These are phyloP conservation scores for Hemaris fuciformis DNA, from an alignment of 2,888 invertebrate genomes.

Conservation along the genomic window DNA sequence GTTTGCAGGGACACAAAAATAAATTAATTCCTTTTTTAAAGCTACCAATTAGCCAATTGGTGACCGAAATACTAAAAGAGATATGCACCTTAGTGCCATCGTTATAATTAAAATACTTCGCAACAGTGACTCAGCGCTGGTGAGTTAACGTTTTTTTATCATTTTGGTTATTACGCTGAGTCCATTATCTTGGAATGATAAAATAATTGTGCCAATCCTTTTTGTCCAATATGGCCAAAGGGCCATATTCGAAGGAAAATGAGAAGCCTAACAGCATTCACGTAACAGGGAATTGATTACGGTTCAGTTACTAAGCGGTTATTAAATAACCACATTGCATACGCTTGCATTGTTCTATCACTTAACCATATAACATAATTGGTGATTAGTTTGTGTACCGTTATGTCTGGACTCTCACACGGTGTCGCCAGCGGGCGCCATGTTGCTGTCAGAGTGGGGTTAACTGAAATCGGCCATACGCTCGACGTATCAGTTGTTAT, in stretches of 20 bases:
- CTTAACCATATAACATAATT: background rate
- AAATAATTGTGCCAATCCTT: too few species aligned
- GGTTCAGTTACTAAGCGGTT: background rate
- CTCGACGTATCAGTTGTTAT: conserved; percentile 47
- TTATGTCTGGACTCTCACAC: background rate
- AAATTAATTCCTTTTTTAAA: too few species aligned
- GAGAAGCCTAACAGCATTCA: background rate
- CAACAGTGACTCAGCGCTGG: background rate
- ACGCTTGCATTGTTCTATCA: background rate
- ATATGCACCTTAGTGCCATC: background rate
- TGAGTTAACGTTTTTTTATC: background rate
- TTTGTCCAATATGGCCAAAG: background rate
- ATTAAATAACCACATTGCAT: conserved; percentile 11
- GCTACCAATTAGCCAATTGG: background rate
- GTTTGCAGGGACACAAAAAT: too few species aligned
- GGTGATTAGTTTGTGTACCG: conserved; percentile 11
- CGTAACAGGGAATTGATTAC: background rate
- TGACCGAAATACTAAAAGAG: background rate
- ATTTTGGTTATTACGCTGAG: background rate
- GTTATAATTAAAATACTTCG: background rate
- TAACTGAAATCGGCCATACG: conserved; percentile 27
- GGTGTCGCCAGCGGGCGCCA: conserved; percentile 26
- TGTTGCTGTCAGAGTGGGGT: conserved; percentile 38
- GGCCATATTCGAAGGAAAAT: background rate
- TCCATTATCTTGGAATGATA: too few species aligned